phyloP scores from a whole-genome alignment of 1,140 invertebrate genomes.

The Octopus bimaculoides region DNA sequence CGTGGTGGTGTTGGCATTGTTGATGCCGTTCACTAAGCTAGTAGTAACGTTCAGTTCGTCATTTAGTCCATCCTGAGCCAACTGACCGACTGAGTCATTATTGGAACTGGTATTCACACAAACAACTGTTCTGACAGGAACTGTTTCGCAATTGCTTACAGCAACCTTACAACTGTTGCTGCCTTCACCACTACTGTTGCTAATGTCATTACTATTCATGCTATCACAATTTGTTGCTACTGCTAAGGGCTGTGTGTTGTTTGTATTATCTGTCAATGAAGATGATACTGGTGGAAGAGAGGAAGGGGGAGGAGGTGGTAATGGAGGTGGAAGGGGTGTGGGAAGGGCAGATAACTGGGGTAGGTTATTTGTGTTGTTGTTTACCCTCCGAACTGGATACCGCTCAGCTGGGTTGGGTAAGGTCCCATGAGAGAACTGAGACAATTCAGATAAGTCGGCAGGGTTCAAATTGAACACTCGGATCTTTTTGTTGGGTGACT shows the following conservation, averaged over 20 bases:
- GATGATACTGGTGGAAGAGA: not conserved
- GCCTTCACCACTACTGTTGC: too few species aligned
- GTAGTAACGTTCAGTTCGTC: too few species aligned
- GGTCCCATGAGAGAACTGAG: not conserved
- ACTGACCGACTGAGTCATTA: too few species aligned
- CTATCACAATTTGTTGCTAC: not conserved
- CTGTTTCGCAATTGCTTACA: too few species aligned
- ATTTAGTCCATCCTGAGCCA: too few species aligned
- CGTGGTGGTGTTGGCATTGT: too few species aligned
- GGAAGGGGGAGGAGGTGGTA: not conserved
- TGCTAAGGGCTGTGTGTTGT: not conserved
- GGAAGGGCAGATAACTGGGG: not conserved
- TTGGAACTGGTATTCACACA: too few species aligned
- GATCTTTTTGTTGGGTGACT: slow-evolving; percentile 17
- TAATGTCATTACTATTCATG: not conserved
- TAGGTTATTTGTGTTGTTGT: not conserved
- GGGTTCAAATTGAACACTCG: slow-evolving; percentile 15
- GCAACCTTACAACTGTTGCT: too few species aligned
- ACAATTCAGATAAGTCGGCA: not conserved
- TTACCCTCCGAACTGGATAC: not conserved
- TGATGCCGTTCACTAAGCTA: too few species aligned
- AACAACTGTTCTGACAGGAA: too few species aligned
- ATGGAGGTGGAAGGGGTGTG: not conserved
- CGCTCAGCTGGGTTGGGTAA: not conserved
- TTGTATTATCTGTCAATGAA: not conserved